Evolutionary conservation across 2,113 vertebrate species (phyloP).

Genomic region (Austrofundulus limnaeus): DNA sequence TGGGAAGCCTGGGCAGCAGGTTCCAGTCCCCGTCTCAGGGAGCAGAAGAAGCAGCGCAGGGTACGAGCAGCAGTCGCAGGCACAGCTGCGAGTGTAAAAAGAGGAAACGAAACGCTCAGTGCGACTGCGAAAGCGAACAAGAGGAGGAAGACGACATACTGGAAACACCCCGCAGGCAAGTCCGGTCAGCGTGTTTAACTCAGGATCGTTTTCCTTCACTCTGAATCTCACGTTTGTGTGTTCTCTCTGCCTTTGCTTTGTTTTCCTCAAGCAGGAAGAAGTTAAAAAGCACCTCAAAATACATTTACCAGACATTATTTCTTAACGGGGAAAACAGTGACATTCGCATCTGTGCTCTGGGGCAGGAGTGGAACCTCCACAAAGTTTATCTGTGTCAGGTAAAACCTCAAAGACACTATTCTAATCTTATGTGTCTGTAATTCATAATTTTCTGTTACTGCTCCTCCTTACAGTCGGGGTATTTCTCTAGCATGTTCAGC

Average conservation of each 20-base stretch:
- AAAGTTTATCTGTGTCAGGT: constrained; percentile 98
- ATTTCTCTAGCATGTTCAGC: constrained; percentile 99
- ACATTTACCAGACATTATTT: constrained; percentile 97
- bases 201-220: not conserved
- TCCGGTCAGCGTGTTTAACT: not conserved
- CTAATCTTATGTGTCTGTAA: not conserved
- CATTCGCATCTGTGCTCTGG: constrained; percentile 92
- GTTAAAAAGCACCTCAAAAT: constrained; percentile 93
- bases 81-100: constrained; percentile 81
- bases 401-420: constrained; percentile 31
- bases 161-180: constrained; percentile 81
- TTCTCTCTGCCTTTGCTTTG: constrained; percentile 20
- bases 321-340: constrained; percentile 97
- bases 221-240: not conserved
- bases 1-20: constrained; percentile 78
- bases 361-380: constrained; percentile 96
- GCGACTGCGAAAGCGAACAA: constrained; percentile 81
- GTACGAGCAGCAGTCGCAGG: constrained; percentile 49
- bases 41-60: constrained; percentile 62
- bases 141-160: constrained; percentile 80
- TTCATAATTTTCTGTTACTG: not conserved
- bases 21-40: constrained; percentile 68
- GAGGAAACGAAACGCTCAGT: constrained; percentile 78
- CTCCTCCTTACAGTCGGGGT: constrained; percentile 85
- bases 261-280: constrained; percentile 85